Evolutionary conservation across 2,797 vertebrate species (phyloP).

Genomic region (Lepidocolaptes lacrymiger): DNA sequence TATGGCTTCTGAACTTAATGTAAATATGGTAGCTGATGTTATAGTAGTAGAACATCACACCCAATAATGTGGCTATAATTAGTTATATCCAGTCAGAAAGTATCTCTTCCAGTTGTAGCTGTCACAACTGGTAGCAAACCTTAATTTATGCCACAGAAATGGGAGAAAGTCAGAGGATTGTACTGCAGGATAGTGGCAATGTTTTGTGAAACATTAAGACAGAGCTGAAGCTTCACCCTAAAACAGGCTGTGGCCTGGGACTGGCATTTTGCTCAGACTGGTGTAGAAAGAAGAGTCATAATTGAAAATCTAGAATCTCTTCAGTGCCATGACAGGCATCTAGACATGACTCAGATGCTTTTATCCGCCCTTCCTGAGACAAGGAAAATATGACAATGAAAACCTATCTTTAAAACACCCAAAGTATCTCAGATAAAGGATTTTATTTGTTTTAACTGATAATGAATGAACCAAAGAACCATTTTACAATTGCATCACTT

Average conservation of each 20-base stretch:
- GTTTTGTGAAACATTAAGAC: background rate
- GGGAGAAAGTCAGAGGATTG: background rate
- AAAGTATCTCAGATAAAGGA: background rate
- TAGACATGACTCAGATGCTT: background rate
- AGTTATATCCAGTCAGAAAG: background rate
- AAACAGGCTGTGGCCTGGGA: background rate
- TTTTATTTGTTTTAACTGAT: slow-evolving; percentile 11
- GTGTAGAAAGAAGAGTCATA: background rate
- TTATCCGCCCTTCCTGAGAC: background rate
- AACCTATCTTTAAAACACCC: background rate
- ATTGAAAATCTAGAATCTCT: background rate
- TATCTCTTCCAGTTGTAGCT: background rate
- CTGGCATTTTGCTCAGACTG: background rate
- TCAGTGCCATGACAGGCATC: background rate
- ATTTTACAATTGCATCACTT: background rate
- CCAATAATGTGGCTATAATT: background rate
- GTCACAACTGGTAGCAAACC: background rate
- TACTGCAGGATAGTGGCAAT: background rate
- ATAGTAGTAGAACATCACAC: background rate
- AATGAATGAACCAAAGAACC: background rate
- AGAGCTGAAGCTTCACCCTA: background rate
- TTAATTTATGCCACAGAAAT: background rate
- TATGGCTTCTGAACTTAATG: background rate
- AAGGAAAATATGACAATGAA: background rate
- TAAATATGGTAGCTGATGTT: background rate